Conservation (phyloP, 2,113 vertebrate genomes). For the Greenwoodochromis staneri region DNA sequence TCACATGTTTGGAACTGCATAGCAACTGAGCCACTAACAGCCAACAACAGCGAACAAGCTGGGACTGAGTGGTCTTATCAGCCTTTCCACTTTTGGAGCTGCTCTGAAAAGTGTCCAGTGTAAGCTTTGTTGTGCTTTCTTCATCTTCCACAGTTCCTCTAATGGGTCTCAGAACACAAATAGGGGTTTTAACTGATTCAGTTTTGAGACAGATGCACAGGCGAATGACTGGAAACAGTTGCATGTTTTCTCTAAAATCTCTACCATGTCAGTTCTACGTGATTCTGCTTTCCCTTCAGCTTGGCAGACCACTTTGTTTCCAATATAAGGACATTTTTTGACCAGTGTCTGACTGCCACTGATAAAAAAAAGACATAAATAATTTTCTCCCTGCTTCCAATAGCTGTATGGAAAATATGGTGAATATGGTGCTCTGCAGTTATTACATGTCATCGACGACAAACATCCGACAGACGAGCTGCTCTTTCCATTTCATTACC, state of each 20-base stretch:
- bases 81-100: constrained; percentile 20
- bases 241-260: background rate
- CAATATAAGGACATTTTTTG: constrained; percentile 42
- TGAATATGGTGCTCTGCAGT: background rate
- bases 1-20: constrained; percentile 6
- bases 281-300: background rate
- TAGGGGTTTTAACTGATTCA: background rate
- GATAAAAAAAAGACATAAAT: constrained; percentile 15
- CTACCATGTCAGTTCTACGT: background rate
- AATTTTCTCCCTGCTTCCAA: background rate
- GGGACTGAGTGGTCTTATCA: constrained; percentile 14
- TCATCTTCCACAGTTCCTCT: background rate
- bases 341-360: background rate
- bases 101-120: constrained; percentile 3
- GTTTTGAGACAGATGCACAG: background rate
- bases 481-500: background rate
- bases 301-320: constrained; percentile 26
- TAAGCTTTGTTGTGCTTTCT: background rate
- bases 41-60: background rate
- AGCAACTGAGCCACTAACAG: background rate
- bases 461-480: background rate
- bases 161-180: background rate
- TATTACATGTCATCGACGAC: background rate
- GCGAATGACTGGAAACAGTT: background rate
- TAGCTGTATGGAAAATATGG: constrained; percentile 29